Percentiles rank a stretch among this genome's conserved stretches.
These are phyloP conservation scores for Tiliqua scincoides DNA, from an alignment of 2,113 vertebrate species.

Conservation along the genomic window DNA sequence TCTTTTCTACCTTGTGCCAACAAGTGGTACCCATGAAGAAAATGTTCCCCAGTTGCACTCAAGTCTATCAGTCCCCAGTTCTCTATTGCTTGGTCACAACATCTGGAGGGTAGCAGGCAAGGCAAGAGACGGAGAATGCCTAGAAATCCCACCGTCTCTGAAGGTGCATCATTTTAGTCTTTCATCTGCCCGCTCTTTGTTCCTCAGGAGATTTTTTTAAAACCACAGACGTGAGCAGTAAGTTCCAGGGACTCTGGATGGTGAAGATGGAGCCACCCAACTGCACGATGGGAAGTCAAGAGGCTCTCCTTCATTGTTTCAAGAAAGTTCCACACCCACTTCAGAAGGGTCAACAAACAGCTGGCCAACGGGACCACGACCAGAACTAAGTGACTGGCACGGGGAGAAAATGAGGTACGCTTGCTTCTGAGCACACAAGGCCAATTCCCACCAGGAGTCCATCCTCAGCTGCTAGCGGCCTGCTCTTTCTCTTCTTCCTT, in stretches of 20 bases:
- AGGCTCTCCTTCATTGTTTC: constrained; percentile 55
- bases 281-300: constrained; percentile 59
- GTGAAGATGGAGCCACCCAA: constrained; percentile 53
- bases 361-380: constrained; percentile 12
- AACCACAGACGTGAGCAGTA: constrained; percentile 29
- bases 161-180: constrained; percentile 50
- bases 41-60: constrained; percentile 46
- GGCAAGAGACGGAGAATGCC: constrained; percentile 68
- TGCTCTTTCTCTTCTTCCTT: constrained; percentile 80
- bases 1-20: not conserved
- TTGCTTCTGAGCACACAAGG: constrained; percentile 32
- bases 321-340: constrained; percentile 49
- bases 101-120: constrained; percentile 63
- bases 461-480: constrained; percentile 52
- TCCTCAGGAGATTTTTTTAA: not conserved
- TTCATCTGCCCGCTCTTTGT: constrained; percentile 27
- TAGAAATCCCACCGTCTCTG: constrained; percentile 63
- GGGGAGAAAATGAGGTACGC: constrained; percentile 23
- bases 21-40: constrained; percentile 21
- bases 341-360: constrained; percentile 46
- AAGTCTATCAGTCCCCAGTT: constrained; percentile 36
- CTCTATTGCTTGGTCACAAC: constrained; percentile 19
- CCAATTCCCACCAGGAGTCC: constrained; percentile 25
- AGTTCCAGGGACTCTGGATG: constrained; percentile 44
- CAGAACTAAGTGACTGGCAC: constrained; percentile 39